Conservation (phyloP, 2,888 invertebrate genomes). For the Pandemis corylana region DNA sequence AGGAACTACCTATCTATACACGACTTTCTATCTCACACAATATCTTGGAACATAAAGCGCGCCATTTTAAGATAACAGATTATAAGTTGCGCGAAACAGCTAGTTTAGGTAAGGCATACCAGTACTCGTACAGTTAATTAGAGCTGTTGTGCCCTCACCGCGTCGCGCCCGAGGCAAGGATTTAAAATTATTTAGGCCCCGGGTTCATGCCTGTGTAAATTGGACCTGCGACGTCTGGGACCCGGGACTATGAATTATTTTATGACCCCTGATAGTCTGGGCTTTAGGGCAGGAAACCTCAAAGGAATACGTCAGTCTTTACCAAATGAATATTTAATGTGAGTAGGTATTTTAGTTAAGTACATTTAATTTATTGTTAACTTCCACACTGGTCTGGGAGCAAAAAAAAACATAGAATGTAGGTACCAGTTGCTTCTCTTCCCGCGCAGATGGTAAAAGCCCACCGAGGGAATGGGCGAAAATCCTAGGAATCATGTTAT, state of each 20-base stretch:
- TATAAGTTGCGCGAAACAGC: no score
- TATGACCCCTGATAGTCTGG: not conserved
- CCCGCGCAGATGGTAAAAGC: no score
- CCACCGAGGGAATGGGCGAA: no score
- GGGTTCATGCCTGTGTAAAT: not conserved
- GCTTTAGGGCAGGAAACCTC: slow-evolving; percentile 18
- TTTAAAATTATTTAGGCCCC: slow-evolving; percentile 13
- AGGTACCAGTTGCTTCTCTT: no score
- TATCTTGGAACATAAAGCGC: no score
- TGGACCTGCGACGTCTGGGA: slow-evolving; percentile 5
- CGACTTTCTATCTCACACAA: no score
- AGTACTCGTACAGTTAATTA: not conserved
- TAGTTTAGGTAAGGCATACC: not conserved
- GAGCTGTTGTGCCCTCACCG: not conserved
- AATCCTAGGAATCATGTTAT: no score
- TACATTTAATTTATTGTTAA: not conserved
- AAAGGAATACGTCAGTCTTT: slow-evolving; percentile 8
- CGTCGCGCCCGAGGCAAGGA: slow-evolving; percentile 7
- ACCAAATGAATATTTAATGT: slow-evolving; percentile 24
- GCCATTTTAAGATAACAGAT: no score
- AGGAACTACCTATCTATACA: no score
- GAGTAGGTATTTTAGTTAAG: slow-evolving; percentile 2
- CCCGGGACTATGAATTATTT: slow-evolving; percentile 18
- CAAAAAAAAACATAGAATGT: no score
- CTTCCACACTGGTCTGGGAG: no score